Conservation (phyloP, 2,113 vertebrate species). For the Struthidea cinerea region DNA sequence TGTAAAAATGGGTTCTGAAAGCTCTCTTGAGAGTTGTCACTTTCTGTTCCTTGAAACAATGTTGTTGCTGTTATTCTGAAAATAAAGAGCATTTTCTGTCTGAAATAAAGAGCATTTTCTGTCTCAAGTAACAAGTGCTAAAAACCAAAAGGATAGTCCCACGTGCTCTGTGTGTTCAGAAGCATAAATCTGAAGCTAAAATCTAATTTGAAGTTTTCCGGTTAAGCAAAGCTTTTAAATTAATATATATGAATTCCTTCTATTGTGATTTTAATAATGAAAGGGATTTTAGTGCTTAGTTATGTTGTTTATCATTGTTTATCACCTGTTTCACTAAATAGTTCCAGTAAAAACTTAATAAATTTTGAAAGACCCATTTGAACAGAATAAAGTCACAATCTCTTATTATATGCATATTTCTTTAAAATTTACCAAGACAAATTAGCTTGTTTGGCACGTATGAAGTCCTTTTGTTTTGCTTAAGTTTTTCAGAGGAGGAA, state of each 20-base stretch:
- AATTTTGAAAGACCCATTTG: background rate
- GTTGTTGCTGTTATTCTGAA: background rate
- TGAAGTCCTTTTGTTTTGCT: background rate
- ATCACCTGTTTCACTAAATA: background rate
- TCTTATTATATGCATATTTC: background rate
- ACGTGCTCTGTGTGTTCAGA: background rate
- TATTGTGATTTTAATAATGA: background rate
- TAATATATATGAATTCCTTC: background rate
- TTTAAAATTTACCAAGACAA: background rate
- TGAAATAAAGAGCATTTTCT: no score
- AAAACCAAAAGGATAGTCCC: background rate
- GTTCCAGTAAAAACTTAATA: background rate
- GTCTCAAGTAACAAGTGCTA: no score
- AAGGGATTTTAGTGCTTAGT: background rate
- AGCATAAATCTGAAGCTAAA: background rate
- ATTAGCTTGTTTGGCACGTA: background rate
- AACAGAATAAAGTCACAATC: background rate
- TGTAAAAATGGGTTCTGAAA: slow-evolving; percentile 16
- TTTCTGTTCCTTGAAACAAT: background rate
- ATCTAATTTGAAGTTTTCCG: background rate
- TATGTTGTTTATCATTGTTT: background rate
- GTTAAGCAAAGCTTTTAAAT: background rate
- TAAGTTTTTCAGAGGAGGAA: background rate
- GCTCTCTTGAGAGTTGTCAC: background rate
- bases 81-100: background rate